A percentile compares a stretch with the other conserved stretches of the same genome.
Evolutionary conservation across 2,888 invertebrate genomes (phyloP).

Genomic region (Epinotia demarniana): DNA sequence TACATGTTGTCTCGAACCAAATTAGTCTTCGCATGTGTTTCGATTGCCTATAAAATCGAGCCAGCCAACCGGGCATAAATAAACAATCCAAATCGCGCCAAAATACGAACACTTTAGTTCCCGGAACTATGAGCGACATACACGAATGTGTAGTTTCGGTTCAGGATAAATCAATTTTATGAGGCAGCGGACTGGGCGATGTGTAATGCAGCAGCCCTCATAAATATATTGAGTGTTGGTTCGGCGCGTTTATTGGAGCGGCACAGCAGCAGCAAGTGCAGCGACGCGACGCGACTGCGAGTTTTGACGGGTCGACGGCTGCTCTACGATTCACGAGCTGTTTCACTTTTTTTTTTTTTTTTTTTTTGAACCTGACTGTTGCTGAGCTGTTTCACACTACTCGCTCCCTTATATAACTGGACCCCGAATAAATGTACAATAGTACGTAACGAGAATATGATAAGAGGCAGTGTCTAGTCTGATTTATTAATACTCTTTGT

Average conservation of each 20-base stretch:
- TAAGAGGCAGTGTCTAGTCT: too few species aligned
- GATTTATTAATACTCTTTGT: too few species aligned
- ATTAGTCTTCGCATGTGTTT: not conserved
- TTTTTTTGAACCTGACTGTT: too few species aligned
- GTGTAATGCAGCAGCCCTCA: slow-evolving; percentile 31
- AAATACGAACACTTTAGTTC: not conserved
- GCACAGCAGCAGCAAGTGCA: not conserved
- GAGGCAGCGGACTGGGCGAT: slow-evolving; percentile 15
- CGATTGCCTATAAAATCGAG: not conserved
- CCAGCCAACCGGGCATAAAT: slow-evolving; percentile 13
- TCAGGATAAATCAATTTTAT: slow-evolving; percentile 35
- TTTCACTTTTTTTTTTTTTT: too few species aligned
- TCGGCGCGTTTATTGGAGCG: slow-evolving; percentile 2
- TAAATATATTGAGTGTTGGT: slow-evolving; percentile 29
- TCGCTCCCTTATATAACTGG: not conserved
- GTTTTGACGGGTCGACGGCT: not conserved
- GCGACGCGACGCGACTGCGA: not conserved
- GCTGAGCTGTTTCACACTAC: not conserved
- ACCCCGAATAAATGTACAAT: too few species aligned
- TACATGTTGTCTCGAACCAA: not conserved
- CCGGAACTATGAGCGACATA: not conserved
- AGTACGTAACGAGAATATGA: too few species aligned
- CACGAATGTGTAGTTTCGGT: slow-evolving; percentile 6
- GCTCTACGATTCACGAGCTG: not conserved
- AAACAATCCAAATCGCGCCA: slow-evolving; percentile 1